Evolutionary conservation across 2,113 vertebrate species (phyloP), one percentile per base, ranked within the genome.

Genomic region (Calypte anna): DNA sequence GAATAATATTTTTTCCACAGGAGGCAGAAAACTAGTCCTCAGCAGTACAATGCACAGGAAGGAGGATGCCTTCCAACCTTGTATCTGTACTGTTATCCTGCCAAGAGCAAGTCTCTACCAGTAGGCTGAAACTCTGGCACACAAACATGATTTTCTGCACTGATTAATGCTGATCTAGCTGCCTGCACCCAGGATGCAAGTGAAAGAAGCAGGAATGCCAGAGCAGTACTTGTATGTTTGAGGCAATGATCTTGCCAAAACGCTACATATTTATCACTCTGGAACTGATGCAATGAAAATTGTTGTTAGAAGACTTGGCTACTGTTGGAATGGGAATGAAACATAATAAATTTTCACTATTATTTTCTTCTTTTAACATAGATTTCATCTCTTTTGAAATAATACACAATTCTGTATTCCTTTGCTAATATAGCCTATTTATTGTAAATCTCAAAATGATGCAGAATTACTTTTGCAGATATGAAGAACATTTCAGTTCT

Each of bases 161-260:
- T 59, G 75, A 74, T 64, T 80, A 88, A 94, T 81, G 82, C 67
- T 73, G 77, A 94, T 85, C 51, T 79, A 84, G 74, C 76, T 86
- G 74, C 48, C 87, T 67, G 68, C 36, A 88, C 51, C 31, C 11
- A 9, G 57, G 85, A 82, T 14, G 85, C n/a, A 74, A 88, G 67
- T 90, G 68, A 91, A 62, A 90, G 63, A 22, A 94, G 36, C 2
- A 3, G 58, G 70, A 77, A 86, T 72, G 55, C 63, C 85, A 95
- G 53, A 61, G 88, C 20, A 67, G 19, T 44, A 30, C 33, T 66
- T 24, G 36, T 12, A 68, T 23, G 28, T 91, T 69, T 88, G 62
- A 80, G 51, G 50, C 11, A 76, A 77, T 13, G 20, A 53, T 73
- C 55, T 89, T 90, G 85, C 43, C 82, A 75, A 90, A 94, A 86